Conservation (phyloP, 1,140 invertebrate genomes). For the Dendroctonus valens region DNA sequence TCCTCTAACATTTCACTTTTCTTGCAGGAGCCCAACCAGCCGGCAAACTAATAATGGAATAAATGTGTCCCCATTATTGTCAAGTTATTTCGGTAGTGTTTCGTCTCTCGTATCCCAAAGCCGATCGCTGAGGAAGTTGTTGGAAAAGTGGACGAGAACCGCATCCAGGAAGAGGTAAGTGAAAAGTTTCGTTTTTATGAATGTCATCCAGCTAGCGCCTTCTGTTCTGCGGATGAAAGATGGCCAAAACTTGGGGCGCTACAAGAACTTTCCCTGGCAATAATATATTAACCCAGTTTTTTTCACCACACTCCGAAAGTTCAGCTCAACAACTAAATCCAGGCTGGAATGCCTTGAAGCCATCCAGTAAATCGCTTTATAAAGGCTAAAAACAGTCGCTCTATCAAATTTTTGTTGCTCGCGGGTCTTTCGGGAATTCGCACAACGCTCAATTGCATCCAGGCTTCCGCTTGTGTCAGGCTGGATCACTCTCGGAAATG, state of each 20-base stretch:
- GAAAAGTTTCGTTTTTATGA: slow-evolving; percentile 19
- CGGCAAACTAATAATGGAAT: slow-evolving; percentile 19
- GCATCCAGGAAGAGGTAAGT: slow-evolving; percentile 22
- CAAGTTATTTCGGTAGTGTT: slow-evolving; percentile 18
- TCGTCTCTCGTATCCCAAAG: background rate
- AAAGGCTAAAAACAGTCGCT: too few species aligned
- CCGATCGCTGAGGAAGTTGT: slow-evolving; percentile 10
- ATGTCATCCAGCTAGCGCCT: background rate
- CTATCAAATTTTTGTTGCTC: slow-evolving; percentile 1
- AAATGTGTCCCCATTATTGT: background rate
- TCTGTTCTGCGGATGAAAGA: background rate
- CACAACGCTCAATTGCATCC: background rate
- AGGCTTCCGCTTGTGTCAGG: background rate
- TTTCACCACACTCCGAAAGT: too few species aligned
- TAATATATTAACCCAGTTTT: too few species aligned
- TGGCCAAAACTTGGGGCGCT: background rate
- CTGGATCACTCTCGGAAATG: slow-evolving; percentile 1
- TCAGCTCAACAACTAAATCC: too few species aligned
- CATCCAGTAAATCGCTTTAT: too few species aligned
- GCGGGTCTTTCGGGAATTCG: background rate
- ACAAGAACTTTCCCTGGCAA: too few species aligned
- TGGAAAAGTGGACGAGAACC: slow-evolving; percentile 19
- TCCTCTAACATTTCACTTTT: background rate
- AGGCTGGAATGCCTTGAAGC: too few species aligned
- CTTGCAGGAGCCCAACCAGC: slow-evolving; percentile 5